A percentile compares a stretch with the other conserved stretches of the same genome.
Evolutionary conservation across 1,140 invertebrate species (phyloP).

Genomic region (Formica exsecta): DNA sequence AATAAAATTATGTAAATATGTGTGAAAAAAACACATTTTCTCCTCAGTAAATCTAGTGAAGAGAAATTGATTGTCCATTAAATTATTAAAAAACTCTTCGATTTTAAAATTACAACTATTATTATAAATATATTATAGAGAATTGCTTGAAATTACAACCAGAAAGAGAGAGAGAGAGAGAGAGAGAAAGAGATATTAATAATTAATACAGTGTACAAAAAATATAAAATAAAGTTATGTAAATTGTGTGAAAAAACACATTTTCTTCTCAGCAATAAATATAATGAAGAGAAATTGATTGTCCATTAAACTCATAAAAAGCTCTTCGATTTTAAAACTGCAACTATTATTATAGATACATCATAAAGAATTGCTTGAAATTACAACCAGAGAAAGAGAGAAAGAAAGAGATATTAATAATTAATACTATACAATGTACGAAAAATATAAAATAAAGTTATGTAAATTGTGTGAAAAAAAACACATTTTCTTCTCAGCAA

Average conservation of each 20-base stretch:
- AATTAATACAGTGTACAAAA: not conserved
- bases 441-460: conserved; percentile 20
- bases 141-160: not conserved
- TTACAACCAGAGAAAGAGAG: not conserved
- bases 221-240: conserved; percentile 10
- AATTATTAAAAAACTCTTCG: not conserved
- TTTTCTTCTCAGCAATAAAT: not conserved
- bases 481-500: not conserved
- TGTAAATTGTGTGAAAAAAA: not conserved
- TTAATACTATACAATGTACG: not conserved
- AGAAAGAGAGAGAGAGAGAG: not conserved
- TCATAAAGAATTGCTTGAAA: not conserved
- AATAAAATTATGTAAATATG: not conserved
- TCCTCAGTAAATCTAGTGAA: not conserved
- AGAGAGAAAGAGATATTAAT: no score
- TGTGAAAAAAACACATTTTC: not conserved
- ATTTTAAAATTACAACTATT: not conserved
- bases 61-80: not conserved
- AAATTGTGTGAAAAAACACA: not conserved
- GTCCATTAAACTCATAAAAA: not conserved
- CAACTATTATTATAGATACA: not conserved
- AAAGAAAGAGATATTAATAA: no score
- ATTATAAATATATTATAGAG: not conserved
- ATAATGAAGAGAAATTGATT: not conserved
- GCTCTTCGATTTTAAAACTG: not conserved